Evolutionary conservation across 2,113 vertebrate genomes (phyloP).

Genomic region (Oceanodroma tethys): DNA sequence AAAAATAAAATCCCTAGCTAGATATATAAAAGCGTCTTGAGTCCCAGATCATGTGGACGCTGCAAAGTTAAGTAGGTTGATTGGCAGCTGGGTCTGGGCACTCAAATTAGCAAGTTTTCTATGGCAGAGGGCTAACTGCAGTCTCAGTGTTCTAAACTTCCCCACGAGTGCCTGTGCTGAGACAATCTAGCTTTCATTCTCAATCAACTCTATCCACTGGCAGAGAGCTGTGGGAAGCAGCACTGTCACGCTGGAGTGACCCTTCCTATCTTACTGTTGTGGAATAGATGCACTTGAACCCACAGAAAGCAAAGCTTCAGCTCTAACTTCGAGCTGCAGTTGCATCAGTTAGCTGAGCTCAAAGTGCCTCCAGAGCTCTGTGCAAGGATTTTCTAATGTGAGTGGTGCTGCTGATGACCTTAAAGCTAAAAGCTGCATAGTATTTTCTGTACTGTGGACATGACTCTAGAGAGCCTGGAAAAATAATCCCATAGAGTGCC

Average conservation of each 20-base stretch:
- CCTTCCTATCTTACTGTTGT: fast-evolving
- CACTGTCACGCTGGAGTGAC: background rate
- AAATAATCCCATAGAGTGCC: background rate
- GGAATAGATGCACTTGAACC: background rate
- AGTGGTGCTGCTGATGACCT: background rate
- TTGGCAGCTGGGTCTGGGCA: slow-evolving; percentile 54
- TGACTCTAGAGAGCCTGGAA: background rate
- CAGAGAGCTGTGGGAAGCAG: background rate
- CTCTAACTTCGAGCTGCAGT: background rate
- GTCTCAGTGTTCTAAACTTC: background rate
- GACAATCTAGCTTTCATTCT: background rate
- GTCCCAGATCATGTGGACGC: background rate
- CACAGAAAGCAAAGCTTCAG: background rate
- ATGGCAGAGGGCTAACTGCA: background rate
- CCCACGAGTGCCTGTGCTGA: background rate
- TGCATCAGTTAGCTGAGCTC: background rate
- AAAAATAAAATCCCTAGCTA: background rate
- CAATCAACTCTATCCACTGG: background rate
- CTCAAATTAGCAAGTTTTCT: slow-evolving; percentile 49
- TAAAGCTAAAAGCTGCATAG: background rate
- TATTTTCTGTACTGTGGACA: background rate
- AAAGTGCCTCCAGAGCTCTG: background rate
- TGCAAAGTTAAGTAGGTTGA: slow-evolving; percentile 29
- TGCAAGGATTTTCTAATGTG: background rate
- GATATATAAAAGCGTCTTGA: background rate